Conservation (phyloP, 2,888 invertebrate genomes). For the Callyntrura sp. region DNA sequence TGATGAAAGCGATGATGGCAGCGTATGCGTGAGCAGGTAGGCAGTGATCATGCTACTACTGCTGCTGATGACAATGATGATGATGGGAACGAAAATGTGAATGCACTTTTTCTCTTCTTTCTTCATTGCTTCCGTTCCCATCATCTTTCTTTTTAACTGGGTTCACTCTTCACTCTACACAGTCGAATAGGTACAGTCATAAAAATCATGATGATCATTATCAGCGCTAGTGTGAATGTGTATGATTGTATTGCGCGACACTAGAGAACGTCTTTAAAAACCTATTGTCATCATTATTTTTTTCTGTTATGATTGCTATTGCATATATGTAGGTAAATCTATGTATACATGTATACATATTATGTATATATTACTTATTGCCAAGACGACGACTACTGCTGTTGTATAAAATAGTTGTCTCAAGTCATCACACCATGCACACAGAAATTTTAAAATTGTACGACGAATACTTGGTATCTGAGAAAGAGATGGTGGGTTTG, state of each 20-base stretch:
- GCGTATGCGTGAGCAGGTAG: background rate
- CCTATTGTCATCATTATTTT: conserved; percentile 62
- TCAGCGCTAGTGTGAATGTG: conserved; percentile 5
- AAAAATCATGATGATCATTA: conserved; percentile 62
- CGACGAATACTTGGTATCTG: conserved; percentile 1
- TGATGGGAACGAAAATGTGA: conserved; percentile 65
- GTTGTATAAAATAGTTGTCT: conserved; percentile 61
- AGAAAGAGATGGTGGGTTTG: conserved; percentile 44
- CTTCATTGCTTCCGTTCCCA: conserved; percentile 67
- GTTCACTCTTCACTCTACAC: conserved; percentile 15
- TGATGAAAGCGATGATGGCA: conserved; percentile 4
- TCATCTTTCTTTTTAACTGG: conserved; percentile 5
- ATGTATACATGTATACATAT: too few relatives aligned
- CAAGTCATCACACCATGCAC: conserved; percentile 67
- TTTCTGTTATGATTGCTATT: conserved; percentile 60
- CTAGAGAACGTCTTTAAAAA: conserved; percentile 62
- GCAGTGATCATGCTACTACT: too few relatives aligned
- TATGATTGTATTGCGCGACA: conserved; percentile 46
- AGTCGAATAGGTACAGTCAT: conserved; percentile 45
- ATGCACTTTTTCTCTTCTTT: conserved; percentile 65
- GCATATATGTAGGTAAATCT: background rate
- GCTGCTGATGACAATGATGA: background rate
- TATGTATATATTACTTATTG: conserved; percentile 33
- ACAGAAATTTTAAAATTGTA: background rate
- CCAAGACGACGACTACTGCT: background rate